Evolutionary conservation across 2,888 invertebrate species (phyloP), one percentile per base, ranked within the genome.

Genomic region (Dioctria rufipes): DNA sequence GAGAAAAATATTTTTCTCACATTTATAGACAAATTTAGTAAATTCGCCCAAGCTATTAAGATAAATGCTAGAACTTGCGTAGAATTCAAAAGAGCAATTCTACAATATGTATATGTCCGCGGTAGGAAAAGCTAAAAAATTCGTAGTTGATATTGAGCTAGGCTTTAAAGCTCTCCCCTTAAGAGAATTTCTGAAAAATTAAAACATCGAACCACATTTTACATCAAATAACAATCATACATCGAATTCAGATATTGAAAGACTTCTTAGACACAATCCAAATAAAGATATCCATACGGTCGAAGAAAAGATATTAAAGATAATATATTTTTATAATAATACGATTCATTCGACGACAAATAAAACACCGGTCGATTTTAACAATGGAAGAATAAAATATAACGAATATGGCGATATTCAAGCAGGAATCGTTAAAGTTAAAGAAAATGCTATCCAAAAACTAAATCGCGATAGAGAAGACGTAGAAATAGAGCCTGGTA

Each of bases 21-120:
- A 37, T 80, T 84, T 8, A 82, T 84, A 4, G 85, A 85, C 40
- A 81, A 83, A 42, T 85, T 85, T 71, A 79, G 84, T 9, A 83
- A 84, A 81, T 83, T 82, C 67, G 84, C 82, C 5, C 83, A 81
- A 78, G 85, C 85, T 3, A 81, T 81, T 4, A 81, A 78, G 73
- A 81, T 83, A 8, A 49, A 49, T 5, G 75, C 79, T 13, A 80
- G 82, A 63, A 79, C 81, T 1, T 84, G 83, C 82, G 80, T 69
- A 3, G 82, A 83, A 67, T 83, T 82, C 42, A 84, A 83, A 77
- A 49, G 71, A 75, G 81, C 80, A 0, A 42, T 84, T 5, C 39
- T 11, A 6, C 83, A 83, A 58, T 83, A 83, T 25, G 60, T 78
- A n/a, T 8, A 82, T 61, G 3, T n/a, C n/a, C n/a, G 80, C 66